Base-by-base conservation (phyloP, 1,140 invertebrate species). In the Drosophila miranda region DNA sequence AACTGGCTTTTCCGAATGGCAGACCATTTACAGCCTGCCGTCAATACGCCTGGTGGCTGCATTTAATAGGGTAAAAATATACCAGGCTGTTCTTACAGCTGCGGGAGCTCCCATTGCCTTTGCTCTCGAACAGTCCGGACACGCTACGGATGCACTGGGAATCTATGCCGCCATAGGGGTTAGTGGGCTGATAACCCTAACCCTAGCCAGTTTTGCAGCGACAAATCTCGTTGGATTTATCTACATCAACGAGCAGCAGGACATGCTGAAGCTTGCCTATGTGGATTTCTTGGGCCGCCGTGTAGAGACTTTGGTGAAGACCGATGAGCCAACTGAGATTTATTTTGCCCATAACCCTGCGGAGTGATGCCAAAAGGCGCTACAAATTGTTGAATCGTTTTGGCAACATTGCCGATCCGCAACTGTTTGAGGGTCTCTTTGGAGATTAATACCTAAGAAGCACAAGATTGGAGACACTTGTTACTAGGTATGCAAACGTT, bases 201-300 rank as follows among this genome's bases (percentile, higher is more conserved):
- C 79, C 3, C 30, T 90, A 5, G 69, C 64, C 56, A 90, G 89
- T 51, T 69, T 64, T 28, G 52, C 64, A 7, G 23, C 73, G 5
- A 52, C 23, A 1, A 90, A 90, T 56, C 28, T 90, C 7, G 68
- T 90, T 1, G 89, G 89, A 8, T 80, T 89, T 19, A 80, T 90
- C 26, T 90, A 90, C 57, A 72, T 90, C 0, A 90, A 90, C 28
- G 72, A 89, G 13, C 60, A 71, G 19, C 50, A 79, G 21, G 74
- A 90, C 55, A 64, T 83, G 46, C 11, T 90, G 3, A 89, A 89
- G 49, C 41, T 90, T 6, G 86, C 89, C 26, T 90, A 90, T 52
- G 71, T 90, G 1, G 87, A 90, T 34, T 90, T 79, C 48, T 90
- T 89, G 89, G 89, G 89, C 6, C 60, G 78, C 5, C 77, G 89